A percentile compares a stretch with the other conserved stretches of the same genome.
Conservation (phyloP, 2,888 invertebrate genomes). For the Tubulanus polymorphus region DNA sequence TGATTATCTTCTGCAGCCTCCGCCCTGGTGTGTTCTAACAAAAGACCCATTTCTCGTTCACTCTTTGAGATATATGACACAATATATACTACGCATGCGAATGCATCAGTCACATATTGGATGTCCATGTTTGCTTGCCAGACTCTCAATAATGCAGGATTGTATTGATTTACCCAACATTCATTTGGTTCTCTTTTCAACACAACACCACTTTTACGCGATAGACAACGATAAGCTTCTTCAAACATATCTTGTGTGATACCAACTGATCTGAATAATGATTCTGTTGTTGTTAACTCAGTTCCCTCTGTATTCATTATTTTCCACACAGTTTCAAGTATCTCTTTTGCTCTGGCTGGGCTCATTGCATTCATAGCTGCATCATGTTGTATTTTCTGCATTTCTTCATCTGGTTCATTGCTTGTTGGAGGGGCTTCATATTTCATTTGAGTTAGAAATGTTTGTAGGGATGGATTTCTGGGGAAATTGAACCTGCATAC, state of each 20-base stretch:
- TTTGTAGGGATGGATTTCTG: conserved; percentile 11
- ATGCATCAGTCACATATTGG: conserved; percentile 20
- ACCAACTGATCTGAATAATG: too few species aligned
- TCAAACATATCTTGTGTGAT: too few species aligned
- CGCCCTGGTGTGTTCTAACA: conserved; percentile 9
- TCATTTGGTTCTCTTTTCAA: conserved; percentile 7
- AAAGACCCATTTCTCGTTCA: conserved; percentile 17
- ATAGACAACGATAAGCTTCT: too few species aligned
- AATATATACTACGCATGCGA: conserved; percentile 24
- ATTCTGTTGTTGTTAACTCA: too few species aligned
- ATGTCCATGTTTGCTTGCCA: conserved; percentile 20
- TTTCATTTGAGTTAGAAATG: conserved; percentile 16
- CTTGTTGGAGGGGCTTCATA: too few species aligned
- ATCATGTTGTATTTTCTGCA: too few species aligned
- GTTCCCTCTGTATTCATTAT: too few species aligned
- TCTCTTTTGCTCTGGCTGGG: too few species aligned
- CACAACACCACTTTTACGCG: neutral
- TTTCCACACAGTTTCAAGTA: too few species aligned
- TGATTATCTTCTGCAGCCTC: conserved; percentile 13
- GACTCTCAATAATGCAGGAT: conserved; percentile 8
- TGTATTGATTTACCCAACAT: conserved; percentile 15
- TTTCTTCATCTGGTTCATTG: too few species aligned
- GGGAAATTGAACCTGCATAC: conserved; percentile 18
- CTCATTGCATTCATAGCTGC: too few species aligned
- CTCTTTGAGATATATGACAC: conserved; percentile 26